Evolutionary conservation across 2,797 vertebrate species (phyloP).

Genomic region (Cyprinella venusta): DNA sequence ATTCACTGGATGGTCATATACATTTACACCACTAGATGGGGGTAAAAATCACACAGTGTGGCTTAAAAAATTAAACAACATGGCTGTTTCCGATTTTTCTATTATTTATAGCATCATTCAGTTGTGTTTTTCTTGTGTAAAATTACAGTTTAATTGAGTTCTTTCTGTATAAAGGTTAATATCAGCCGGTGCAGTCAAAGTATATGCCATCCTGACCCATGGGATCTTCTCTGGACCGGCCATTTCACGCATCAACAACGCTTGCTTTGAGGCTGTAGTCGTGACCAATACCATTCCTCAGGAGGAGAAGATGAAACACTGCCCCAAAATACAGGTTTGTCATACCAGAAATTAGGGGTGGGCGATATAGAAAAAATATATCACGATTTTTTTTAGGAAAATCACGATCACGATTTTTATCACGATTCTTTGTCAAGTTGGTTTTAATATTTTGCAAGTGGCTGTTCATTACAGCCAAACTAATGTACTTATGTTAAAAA

Average conservation of each 20-base stretch:
- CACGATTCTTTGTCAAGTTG: no score
- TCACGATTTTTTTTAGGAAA: no score
- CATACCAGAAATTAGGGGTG: not conserved
- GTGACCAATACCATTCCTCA: conserved; percentile 99
- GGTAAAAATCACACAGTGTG: no score
- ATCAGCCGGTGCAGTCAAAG: conserved; percentile 96
- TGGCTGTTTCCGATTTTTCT: not conserved
- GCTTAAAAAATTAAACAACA: not conserved
- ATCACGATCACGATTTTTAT: no score
- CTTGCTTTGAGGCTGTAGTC: conserved; percentile 97
- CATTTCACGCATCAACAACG: conserved; percentile 96
- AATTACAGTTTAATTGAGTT: not conserved
- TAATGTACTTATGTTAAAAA: no score
- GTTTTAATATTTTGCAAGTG: no score
- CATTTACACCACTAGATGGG: no score
- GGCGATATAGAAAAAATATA: no score
- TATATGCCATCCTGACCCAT: conserved; percentile 96
- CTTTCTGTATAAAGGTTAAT: conserved; percentile 77
- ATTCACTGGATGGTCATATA: no score
- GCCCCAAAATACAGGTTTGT: conserved; percentile 95
- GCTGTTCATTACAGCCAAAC: no score
- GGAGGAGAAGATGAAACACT: conserved; percentile 99
- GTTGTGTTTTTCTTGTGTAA: not conserved
- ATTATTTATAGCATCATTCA: not conserved
- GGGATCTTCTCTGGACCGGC: conserved; percentile 98